phyloP scores from a whole-genome alignment of 2,113 vertebrate species.

The Chlorodrepanis virens region DNA sequence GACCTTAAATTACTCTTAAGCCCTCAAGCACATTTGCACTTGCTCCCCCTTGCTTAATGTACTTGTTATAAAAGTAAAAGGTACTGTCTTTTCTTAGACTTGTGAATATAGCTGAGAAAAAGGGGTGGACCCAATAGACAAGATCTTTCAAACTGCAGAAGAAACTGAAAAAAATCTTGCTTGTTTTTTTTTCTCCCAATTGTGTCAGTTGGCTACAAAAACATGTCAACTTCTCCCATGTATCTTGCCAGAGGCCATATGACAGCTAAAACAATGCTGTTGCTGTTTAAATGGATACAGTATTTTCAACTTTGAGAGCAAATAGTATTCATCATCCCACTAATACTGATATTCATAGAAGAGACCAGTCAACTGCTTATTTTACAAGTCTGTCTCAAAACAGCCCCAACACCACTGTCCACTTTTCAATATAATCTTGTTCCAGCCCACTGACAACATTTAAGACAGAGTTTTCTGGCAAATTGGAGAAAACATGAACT shows the following conservation, averaged over 20 bases:
- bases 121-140: neutral
- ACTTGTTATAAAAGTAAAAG: neutral
- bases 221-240: neutral
- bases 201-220: constrained; percentile 34
- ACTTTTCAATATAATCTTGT: neutral
- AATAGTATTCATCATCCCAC: neutral
- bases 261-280: constrained; percentile 17
- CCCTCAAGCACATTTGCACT: neutral
- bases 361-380: neutral
- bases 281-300: neutral
- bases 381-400: neutral
- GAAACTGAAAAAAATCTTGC: neutral
- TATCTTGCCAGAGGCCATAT: neutral
- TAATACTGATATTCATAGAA: neutral
- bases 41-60: neutral
- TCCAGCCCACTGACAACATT: neutral
- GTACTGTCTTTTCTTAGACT: neutral
- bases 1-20: neutral
- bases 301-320: neutral
- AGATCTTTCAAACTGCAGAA: neutral
- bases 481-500: neutral
- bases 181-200: neutral
- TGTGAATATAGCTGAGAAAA: neutral
- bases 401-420: neutral
- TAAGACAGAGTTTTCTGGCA: neutral